Evolutionary conservation across 2,888 invertebrate genomes (phyloP).

Genomic region (Drosophila helvetica): DNA sequence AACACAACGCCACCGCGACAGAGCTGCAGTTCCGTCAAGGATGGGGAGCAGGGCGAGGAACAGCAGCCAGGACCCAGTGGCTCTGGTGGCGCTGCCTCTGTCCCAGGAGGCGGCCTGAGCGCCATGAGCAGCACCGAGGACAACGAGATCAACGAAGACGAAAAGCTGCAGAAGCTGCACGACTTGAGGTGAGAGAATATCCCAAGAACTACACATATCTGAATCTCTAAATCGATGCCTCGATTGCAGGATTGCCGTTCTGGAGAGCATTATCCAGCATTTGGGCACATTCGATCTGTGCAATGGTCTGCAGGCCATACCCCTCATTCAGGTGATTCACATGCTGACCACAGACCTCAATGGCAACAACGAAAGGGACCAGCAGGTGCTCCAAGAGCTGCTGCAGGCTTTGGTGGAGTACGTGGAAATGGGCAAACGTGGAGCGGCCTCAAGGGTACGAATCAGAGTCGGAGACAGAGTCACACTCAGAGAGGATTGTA

Average conservation of each 20-base stretch:
- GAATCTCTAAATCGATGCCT: too few species aligned
- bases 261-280: slow-evolving; percentile 91
- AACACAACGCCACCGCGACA: slow-evolving; percentile 82
- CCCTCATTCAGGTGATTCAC: slow-evolving; percentile 95
- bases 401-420: slow-evolving; percentile 90
- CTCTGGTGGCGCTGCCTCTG: slow-evolving; percentile 39
- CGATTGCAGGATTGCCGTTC: slow-evolving; percentile 85
- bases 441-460: slow-evolving; percentile 82
- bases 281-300: slow-evolving; percentile 90
- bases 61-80: slow-evolving; percentile 33
- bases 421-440: slow-evolving; percentile 87
- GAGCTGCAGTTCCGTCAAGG: slow-evolving; percentile 40
- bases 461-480: slow-evolving; percentile 45
- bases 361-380: slow-evolving; percentile 92
- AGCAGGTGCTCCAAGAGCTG: slow-evolving; percentile 90
- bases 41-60: slow-evolving; percentile 50
- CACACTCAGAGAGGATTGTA: too few species aligned
- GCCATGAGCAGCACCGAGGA: slow-evolving; percentile 76
- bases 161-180: slow-evolving; percentile 82
- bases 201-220: too few species aligned
- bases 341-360: slow-evolving; percentile 96
- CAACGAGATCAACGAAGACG: slow-evolving; percentile 80
- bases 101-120: slow-evolving; percentile 54
- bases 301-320: slow-evolving; percentile 94
- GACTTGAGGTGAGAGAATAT: slow-evolving; percentile 75